Base-by-base conservation (phyloP, 1,140 invertebrate genomes). In the Planococcus citri region DNA sequence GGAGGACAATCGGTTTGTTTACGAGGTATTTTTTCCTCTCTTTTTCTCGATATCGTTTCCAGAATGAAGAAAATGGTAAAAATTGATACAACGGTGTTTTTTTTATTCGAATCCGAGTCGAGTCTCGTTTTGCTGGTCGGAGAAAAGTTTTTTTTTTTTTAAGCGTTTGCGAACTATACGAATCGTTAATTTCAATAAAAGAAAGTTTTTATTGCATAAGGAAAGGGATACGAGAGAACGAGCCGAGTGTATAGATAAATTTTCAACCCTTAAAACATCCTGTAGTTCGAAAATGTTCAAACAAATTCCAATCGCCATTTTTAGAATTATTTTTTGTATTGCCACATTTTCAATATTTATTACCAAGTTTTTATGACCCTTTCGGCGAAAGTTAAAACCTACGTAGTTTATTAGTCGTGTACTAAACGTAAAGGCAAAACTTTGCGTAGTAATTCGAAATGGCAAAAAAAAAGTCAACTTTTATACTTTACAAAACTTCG, bases 181-280 rank as follows among this genome's bases (percentile, higher is more conserved):
- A 51, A 51, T 51, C 41, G 41, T 51, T 51, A 51, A 51, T 51
- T 51, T 51, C 41, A 20, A 51, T 51, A 51, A 51, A 51, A 51
- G 41, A 20, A 51, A 20, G 10, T 51, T 51, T 20, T 17, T 20
- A 51, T 51, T 51, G 41, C 17, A 33, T 17, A 20, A 4, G 41
- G n/a, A 20, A 4, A 20, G 6, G 41, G 41, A 3, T 3, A 51
- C 41, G 12, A 6, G 33, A 37, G 6, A 37, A 37, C 33, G 6
- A 6, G 14, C 33, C 14, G 33, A 37, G n/a, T 12, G 29, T 51
- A 51, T 51, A 51, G 12, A 33, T n/a, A n/a, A n/a, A n/a, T n/a
- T 33, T 33, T 33, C 29, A 33, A 33, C 29, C 29, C 29, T 33
- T 33, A 33, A 33, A 33, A 33, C 29, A 33, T 33, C 29, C n/a